Conservation (phyloP, 2,888 invertebrate genomes). For the Dysmachus trigonus region DNA sequence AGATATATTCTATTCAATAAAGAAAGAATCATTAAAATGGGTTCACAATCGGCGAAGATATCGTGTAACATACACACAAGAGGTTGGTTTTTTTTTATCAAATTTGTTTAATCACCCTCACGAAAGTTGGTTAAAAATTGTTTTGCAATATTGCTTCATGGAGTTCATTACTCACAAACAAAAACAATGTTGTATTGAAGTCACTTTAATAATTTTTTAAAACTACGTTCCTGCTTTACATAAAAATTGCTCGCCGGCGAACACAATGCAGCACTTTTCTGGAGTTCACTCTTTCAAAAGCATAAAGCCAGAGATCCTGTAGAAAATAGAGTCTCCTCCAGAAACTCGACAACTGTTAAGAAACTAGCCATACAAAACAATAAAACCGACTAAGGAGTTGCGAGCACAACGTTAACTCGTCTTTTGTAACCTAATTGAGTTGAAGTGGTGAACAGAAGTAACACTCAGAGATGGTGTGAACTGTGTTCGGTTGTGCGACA, state of each 20-base stretch:
- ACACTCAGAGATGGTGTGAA: background rate
- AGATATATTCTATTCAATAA: too few relatives aligned
- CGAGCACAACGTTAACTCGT: background rate
- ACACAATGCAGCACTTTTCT: conserved; percentile 19
- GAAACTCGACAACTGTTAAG: conserved; percentile 1
- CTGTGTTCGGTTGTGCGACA: background rate
- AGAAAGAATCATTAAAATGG: too few relatives aligned
- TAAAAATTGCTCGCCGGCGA: background rate
- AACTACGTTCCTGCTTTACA: background rate
- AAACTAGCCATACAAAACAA: conserved; percentile 6
- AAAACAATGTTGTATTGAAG: too few relatives aligned
- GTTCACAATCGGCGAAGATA: too few relatives aligned
- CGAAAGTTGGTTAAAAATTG: too few relatives aligned
- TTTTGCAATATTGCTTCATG: too few relatives aligned
- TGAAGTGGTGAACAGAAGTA: background rate
- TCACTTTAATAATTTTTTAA: too few relatives aligned
- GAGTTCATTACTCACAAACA: too few relatives aligned
- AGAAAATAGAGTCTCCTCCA: background rate
- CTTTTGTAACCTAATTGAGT: conserved; percentile 25
- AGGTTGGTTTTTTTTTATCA: too few relatives aligned
- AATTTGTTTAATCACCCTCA: too few relatives aligned
- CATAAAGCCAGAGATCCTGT: background rate
- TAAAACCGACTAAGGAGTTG: background rate
- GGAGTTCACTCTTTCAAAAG: background rate
- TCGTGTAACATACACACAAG: too few relatives aligned